Evolutionary conservation across 2,797 vertebrate species (phyloP).

Genomic region (Toxotes lorentzi): DNA sequence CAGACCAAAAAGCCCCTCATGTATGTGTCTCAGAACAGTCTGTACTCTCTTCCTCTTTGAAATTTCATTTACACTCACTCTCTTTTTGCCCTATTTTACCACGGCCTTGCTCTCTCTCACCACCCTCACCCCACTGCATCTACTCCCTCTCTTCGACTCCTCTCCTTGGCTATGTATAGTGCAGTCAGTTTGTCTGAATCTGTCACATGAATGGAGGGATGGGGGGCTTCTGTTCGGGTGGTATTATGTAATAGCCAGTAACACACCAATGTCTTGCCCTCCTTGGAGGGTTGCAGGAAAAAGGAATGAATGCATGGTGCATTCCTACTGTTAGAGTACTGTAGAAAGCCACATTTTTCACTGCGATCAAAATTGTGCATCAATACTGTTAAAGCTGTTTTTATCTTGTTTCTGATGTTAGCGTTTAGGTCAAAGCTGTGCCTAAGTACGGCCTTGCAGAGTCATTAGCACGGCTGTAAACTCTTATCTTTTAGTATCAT

Average conservation of each 20-base stretch:
- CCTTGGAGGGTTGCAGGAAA: slow-evolving; percentile 25
- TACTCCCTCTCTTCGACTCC: slow-evolving; percentile 24
- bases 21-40: slow-evolving; percentile 19
- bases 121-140: not conserved
- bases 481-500: too few relatives aligned
- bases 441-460: too few relatives aligned
- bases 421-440: too few relatives aligned
- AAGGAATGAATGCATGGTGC: slow-evolving; percentile 43
- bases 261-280: slow-evolving; percentile 61
- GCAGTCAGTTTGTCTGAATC: slow-evolving; percentile 60
- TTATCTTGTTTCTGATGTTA: too few relatives aligned
- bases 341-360: not conserved
- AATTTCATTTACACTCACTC: slow-evolving; percentile 25
- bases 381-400: not conserved
- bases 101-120: slow-evolving; percentile 20
- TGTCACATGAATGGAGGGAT: slow-evolving; percentile 67
- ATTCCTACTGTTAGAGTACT: not conserved
- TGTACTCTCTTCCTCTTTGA: slow-evolving; percentile 46
- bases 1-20: slow-evolving; percentile 3
- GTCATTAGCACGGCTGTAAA: too few relatives aligned
- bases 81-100: slow-evolving; percentile 47
- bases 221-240: slow-evolving; percentile 48
- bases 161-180: slow-evolving; percentile 43
- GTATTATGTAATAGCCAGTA: slow-evolving; percentile 73
- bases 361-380: not conserved